Evolutionary conservation across 2,797 vertebrate genomes (phyloP).

Genomic region (Argentina silus): DNA sequence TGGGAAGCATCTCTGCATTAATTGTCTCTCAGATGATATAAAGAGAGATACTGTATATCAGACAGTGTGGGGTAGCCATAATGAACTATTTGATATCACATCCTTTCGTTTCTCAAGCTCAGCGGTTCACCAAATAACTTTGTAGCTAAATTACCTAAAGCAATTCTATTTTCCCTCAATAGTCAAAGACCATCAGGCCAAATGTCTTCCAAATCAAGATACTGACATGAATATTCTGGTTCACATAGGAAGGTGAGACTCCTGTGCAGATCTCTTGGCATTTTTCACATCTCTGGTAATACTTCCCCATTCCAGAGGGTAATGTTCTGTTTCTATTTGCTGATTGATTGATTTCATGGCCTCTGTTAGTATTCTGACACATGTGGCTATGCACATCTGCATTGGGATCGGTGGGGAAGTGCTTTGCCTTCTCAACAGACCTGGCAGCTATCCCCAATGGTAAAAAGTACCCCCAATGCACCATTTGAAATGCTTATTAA

Average conservation of each 20-base stretch:
- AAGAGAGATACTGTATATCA: slow-evolving; percentile 36
- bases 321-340: not conserved
- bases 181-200: slow-evolving; percentile 33
- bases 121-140: slow-evolving; percentile 54
- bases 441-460: not conserved
- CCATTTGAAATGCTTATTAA: too few species aligned
- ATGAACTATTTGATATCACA: slow-evolving; percentile 46
- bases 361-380: not conserved
- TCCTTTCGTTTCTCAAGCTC: slow-evolving; percentile 48
- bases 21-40: slow-evolving; percentile 40
- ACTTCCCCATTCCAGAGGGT: not conserved
- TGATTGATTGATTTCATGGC: not conserved
- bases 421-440: not conserved
- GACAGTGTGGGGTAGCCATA: slow-evolving; percentile 32
- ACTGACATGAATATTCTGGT: slow-evolving; percentile 27
- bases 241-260: slow-evolving; percentile 24
- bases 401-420: not conserved
- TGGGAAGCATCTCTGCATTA: slow-evolving; percentile 35
- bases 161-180: slow-evolving; percentile 14
- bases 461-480: too few species aligned
- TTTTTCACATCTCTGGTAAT: slow-evolving; percentile 34
- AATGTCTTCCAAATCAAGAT: slow-evolving; percentile 40
- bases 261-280: slow-evolving; percentile 12
- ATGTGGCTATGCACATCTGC: too few species aligned
- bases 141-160: slow-evolving; percentile 48